Conservation (phyloP, 2,113 vertebrate genomes). For the Salvelinus fontinalis region DNA sequence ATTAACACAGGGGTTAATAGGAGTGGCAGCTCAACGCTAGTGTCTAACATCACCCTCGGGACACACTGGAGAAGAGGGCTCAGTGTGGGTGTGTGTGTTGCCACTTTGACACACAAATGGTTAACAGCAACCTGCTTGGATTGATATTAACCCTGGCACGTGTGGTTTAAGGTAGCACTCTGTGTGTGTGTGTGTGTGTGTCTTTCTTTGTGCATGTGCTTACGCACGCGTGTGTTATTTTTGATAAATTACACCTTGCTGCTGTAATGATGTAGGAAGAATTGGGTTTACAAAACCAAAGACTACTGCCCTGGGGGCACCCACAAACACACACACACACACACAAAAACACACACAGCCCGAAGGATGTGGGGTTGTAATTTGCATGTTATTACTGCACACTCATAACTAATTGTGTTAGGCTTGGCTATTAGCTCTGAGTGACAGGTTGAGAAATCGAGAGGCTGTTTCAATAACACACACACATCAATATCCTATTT, state of each 20-base stretch:
- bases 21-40: constrained; percentile 98
- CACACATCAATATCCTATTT: constrained; percentile 31
- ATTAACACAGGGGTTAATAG: constrained; percentile 99
- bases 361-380: constrained; percentile 83
- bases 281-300: constrained; percentile 94
- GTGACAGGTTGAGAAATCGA: constrained; percentile 98
- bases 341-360: constrained; percentile 21
- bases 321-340: neutral
- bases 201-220: no score
- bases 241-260: constrained; percentile 94
- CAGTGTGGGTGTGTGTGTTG: constrained; percentile 56
- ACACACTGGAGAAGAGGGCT: constrained; percentile 84
- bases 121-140: constrained; percentile 69
- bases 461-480: constrained; percentile 79
- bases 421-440: constrained; percentile 98
- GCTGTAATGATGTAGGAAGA: constrained; percentile 98
- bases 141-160: constrained; percentile 70
- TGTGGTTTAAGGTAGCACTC: neutral
- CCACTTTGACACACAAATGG: constrained; percentile 74
- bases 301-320: constrained; percentile 89
- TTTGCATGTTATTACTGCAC: constrained; percentile 99
- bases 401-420: constrained; percentile 99
- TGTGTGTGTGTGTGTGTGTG: neutral
- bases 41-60: constrained; percentile 99
- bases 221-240: constrained; percentile 62